These are phyloP conservation scores for Percopsis omiscomaycus DNA, from an alignment of 2,797 vertebrate genomes.

Conservation along the genomic window DNA sequence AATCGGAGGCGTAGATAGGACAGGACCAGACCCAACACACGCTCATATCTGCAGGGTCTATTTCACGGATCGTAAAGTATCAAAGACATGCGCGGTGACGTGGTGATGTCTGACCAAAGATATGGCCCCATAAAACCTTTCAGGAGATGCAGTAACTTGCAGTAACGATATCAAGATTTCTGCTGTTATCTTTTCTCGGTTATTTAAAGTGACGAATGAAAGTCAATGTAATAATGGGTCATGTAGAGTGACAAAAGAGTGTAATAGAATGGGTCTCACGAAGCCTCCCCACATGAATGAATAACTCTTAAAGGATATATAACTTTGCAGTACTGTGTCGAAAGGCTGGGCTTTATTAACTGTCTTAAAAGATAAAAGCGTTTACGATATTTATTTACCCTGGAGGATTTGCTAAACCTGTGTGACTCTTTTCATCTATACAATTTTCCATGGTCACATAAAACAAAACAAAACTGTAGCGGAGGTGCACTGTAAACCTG, in stretches of 20 bases:
- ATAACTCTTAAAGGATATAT: neutral
- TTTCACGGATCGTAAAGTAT: constrained; percentile 66
- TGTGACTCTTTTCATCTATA: neutral
- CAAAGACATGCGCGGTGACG: constrained; percentile 51
- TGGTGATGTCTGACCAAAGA: constrained; percentile 42
- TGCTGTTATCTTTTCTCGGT: constrained; percentile 17
- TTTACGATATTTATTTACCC: neutral
- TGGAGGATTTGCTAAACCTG: neutral
- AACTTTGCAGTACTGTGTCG: neutral
- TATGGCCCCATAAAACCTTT: constrained; percentile 46
- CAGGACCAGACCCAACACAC: constrained; percentile 17
- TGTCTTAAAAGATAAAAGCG: neutral
- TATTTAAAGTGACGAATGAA: constrained; percentile 39
- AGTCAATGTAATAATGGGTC: constrained; percentile 35
- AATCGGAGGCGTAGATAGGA: neutral
- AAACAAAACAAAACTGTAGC: no score
- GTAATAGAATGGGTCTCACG: constrained; percentile 29
- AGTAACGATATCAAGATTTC: constrained; percentile 35
- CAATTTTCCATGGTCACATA: no score
- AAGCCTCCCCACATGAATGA: constrained; percentile 2
- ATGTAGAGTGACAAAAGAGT: constrained; percentile 24
- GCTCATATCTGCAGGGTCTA: constrained; percentile 48
- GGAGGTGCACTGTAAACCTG: no score
- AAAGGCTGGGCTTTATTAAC: neutral
- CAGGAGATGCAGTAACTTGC: constrained; percentile 44